A percentile compares a stretch with the other conserved stretches of the same genome.
phyloP scores from a whole-genome alignment of 2,113 vertebrate genomes.

The Ciconia stormi region DNA sequence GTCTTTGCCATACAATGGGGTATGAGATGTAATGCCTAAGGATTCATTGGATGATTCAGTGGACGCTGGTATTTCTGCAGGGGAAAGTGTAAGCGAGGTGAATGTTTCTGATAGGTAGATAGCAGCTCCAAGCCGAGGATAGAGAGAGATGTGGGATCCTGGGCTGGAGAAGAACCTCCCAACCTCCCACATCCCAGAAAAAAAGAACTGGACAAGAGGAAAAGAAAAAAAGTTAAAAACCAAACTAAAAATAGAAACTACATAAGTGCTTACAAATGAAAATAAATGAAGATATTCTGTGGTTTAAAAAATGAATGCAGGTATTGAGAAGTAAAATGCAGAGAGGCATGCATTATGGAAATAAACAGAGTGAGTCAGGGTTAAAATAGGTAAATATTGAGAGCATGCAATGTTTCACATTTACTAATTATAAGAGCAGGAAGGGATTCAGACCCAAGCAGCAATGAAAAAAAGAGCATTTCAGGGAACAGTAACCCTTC shows the following conservation, averaged over 20 bases:
- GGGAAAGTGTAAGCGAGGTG: not conserved
- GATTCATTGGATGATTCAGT: not conserved
- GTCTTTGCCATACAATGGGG: not conserved
- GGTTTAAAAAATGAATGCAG: not conserved
- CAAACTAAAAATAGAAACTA: not conserved
- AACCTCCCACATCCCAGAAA: not conserved
- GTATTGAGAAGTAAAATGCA: not conserved
- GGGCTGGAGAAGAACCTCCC: not conserved
- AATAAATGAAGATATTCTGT: not conserved
- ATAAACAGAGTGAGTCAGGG: constrained; percentile 32
- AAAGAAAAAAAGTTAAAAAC: not conserved
- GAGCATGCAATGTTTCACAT: not conserved
- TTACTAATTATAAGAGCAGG: not conserved
- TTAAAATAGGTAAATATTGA: constrained; percentile 43
- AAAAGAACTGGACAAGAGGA: not conserved
- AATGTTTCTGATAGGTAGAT: not conserved
- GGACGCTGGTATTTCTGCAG: not conserved
- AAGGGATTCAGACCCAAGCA: not conserved
- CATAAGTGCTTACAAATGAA: not conserved
- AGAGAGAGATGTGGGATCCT: not conserved
- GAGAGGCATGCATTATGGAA: not conserved
- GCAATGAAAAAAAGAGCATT: not conserved
- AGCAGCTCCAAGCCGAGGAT: not conserved
- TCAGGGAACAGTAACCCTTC: not conserved
- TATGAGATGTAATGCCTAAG: not conserved